Base-by-base conservation (phyloP, 2,888 invertebrate genomes). In the Desoria tigrina region DNA sequence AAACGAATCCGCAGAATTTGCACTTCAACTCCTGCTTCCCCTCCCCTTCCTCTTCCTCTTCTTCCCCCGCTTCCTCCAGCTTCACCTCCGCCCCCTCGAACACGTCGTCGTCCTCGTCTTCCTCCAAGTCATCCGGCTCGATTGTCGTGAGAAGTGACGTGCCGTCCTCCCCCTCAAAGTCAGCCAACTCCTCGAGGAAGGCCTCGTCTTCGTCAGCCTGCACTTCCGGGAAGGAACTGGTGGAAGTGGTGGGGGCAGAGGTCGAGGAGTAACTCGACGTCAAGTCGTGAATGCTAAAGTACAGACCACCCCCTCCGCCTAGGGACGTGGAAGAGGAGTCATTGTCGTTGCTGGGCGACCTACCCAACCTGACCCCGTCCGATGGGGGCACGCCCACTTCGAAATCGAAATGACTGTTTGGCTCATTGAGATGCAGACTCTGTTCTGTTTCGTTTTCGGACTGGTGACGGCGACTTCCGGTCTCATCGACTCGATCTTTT, bases 1-100 rank as follows among this genome's bases (percentile, higher is more conserved):
- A 71, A 2, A 71, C 71, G 45, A 71, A 71, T 45, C 71, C 71
- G 42, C 71, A 71, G 60, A 68, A 71, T 54, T 66, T 71, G 53
- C 71, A 71, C 57, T 71, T 71, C 53, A 71, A 49, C 59, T 71
- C 71, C 21, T 61, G 64, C 54, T 71, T 67, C 27, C 32, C 62
- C 53, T 61, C 69, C 3, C 51, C 42, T 21, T 62, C 66, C 42
- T 49, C 49, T 18, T 49, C 49, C 18, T 49, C 49, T 7, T 49
- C 49, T 18, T 14, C 18, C 18, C 7, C 18, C 18, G 9, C 49
- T 23, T 49, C 49, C n/a, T n/a, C n/a, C n/a, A n/a, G n/a, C n/a
- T n/a, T n/a, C n/a, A n/a, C n/a, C n/a, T n/a, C n/a, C n/a, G n/a
- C n/a, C n/a, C n/a, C n/a, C n/a, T n/a, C n/a, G n/a, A n/a, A n/a